Base-by-base conservation (phyloP, 2,797 vertebrate genomes). In the Brachymystax lenok region DNA sequence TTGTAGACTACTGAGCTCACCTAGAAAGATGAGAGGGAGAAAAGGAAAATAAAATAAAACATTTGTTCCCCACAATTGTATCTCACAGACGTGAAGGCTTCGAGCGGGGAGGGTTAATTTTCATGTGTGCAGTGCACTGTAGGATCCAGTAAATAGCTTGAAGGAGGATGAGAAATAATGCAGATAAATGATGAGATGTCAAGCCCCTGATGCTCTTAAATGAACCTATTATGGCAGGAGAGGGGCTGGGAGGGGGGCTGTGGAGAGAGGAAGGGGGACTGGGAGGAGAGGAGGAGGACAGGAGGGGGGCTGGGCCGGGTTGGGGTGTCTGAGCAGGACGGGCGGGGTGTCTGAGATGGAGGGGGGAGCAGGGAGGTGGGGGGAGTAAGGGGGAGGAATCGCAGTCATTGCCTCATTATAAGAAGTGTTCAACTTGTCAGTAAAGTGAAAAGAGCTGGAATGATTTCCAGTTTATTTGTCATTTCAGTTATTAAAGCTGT, bases 101-200 rank as follows among this genome's bases (percentile, higher is more conserved):
- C 13, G 71, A 30, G 14, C 2, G 10, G 35, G 56, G 56, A n/a
- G 66, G 30, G 13, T 27, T 30, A 92, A 95, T 95, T 77, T 95
- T 94, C 94, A 94, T 94, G 94, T 95, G 94, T 93, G 95, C 94
- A 95, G 94, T 93, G 95, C 94, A 95, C 92, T 93, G 93, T 95
- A 94, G 94, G 95, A 95, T 96, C 95, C 94, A 92, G 94, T 95
- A 96, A 95, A 96, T 95, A 95, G 94, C 95, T 95, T 96, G 93
- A 93, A 94, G 92, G 93, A 95, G 96, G 94, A 96, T 95, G 95
- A 95, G 93, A 94, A 95, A 95, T 96, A 96, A 96, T 95, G 94
- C 95, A 96, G 95, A 96, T 95, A 95, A 96, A 96, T 96, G 95
- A 96, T 95, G 93, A 94, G 94, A 91, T 94, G 95, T 96, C 96